Percentiles rank a stretch among this genome's conserved stretches.
These are phyloP conservation scores for Dasysyrphus tricinctus DNA, from an alignment of 2,888 invertebrate genomes.

Conservation along the genomic window DNA sequence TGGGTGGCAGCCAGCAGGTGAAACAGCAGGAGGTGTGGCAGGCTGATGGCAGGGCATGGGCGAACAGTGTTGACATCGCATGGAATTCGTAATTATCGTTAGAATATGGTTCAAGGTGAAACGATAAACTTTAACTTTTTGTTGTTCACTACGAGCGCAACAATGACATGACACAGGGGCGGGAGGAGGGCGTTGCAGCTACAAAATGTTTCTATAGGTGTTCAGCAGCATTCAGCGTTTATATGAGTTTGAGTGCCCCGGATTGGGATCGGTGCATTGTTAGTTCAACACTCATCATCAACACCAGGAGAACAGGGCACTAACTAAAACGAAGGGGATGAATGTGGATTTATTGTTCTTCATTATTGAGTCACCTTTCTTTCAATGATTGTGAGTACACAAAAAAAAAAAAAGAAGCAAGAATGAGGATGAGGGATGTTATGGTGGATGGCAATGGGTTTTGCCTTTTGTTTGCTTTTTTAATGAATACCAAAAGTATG, in stretches of 20 bases:
- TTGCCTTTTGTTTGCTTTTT: constrained; percentile 20
- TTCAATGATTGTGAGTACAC: constrained; percentile 45
- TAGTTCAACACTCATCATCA: constrained; percentile 45
- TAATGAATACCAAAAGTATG: constrained; percentile 42
- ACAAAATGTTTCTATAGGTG: constrained; percentile 58
- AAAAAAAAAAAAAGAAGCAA: neutral
- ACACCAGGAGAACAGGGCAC: neutral
- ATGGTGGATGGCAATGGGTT: neutral
- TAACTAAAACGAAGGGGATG: constrained; percentile 12
- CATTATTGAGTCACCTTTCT: constrained; percentile 62
- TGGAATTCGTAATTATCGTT: constrained; percentile 71
- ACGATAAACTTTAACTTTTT: constrained; percentile 71
- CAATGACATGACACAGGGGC: neutral
- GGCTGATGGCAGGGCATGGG: constrained; percentile 42
- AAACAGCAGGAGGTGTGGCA: neutral
- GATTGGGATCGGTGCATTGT: constrained; percentile 63
- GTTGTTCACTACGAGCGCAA: constrained; percentile 12
- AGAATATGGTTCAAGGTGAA: constrained; percentile 76
- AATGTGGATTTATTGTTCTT: constrained; percentile 56
- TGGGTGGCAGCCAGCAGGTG: constrained; percentile 31
- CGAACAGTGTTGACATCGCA: constrained; percentile 71
- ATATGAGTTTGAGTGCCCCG: constrained; percentile 19
- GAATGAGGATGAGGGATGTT: neutral
- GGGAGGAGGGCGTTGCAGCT: constrained; percentile 16
- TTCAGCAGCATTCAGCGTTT: constrained; percentile 40